Evolutionary conservation across 2,113 vertebrate species (phyloP).

Genomic region (Physeter macrocephalus): DNA sequence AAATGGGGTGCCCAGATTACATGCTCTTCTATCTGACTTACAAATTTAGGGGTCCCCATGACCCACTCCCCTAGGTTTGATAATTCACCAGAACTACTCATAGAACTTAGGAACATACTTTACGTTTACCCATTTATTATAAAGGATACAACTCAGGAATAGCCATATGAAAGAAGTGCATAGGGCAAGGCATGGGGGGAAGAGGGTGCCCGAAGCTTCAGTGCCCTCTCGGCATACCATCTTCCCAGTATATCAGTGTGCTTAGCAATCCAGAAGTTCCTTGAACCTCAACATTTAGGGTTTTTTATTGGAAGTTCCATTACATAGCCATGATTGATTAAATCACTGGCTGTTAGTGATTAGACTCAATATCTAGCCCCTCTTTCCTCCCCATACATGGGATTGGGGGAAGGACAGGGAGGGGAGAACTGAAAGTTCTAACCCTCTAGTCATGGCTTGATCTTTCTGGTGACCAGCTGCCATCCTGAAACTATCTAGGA

Average conservation of each 20-base stretch:
- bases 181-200: background rate
- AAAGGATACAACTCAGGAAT: background rate
- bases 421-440: background rate
- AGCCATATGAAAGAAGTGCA: background rate
- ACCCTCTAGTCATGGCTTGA: background rate
- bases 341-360: background rate
- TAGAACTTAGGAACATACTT: background rate
- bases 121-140: background rate
- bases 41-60: background rate
- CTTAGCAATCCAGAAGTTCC: background rate
- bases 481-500: background rate
- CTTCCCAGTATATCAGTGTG: background rate
- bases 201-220: background rate
- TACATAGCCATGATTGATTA: background rate
- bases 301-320: background rate
- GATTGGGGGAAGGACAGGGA: background rate
- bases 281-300: background rate
- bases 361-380: background rate
- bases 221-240: background rate
- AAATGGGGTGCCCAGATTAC: background rate
- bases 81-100: background rate
- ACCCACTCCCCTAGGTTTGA: background rate
- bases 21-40: background rate
- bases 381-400: background rate
- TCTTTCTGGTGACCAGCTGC: background rate